Percentiles rank a stretch among this genome's conserved stretches.
Conservation (phyloP, 1,140 invertebrate genomes). For the Zaprionus nigranus region DNA sequence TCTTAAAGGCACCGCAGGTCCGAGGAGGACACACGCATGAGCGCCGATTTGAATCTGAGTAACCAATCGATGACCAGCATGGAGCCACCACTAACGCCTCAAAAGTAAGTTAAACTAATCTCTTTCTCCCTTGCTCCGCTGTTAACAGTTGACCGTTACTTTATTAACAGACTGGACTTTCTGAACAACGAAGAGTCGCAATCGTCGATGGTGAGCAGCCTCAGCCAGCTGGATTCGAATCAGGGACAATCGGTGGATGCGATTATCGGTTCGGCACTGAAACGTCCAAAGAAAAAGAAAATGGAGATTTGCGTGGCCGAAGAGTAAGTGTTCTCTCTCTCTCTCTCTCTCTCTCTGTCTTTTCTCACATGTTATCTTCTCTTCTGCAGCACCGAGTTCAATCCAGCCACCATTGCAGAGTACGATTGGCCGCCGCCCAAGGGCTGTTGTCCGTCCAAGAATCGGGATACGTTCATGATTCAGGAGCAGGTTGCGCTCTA, state of each 20-base stretch:
- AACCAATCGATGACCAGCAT: slow-evolving; percentile 84
- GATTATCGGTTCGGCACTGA: slow-evolving; percentile 59
- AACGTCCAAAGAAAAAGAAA: slow-evolving; percentile 88
- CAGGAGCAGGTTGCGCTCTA: slow-evolving; percentile 95
- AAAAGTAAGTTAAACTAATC: slow-evolving; percentile 56
- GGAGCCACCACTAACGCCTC: slow-evolving; percentile 74
- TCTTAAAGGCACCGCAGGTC: slow-evolving; percentile 85
- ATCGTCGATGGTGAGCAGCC: slow-evolving; percentile 89
- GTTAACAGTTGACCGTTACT: slow-evolving; percentile 52
- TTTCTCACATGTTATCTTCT: not conserved
- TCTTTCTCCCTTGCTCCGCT: not conserved
- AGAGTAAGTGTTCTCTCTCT: slow-evolving; percentile 78
- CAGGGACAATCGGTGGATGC: slow-evolving; percentile 66
- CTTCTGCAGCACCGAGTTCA: slow-evolving; percentile 87
- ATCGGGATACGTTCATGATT: slow-evolving; percentile 91
- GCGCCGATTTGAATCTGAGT: slow-evolving; percentile 88
- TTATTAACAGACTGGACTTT: slow-evolving; percentile 85
- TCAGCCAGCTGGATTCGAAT: slow-evolving; percentile 76
- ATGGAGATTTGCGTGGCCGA: slow-evolving; percentile 90
- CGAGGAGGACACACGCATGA: slow-evolving; percentile 95
- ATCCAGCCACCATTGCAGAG: slow-evolving; percentile 95
- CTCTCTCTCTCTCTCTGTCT: not conserved
- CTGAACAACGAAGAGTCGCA: slow-evolving; percentile 91
- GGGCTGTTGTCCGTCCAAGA: slow-evolving; percentile 87
- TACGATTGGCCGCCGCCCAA: slow-evolving; percentile 94